Base-by-base conservation (phyloP, 2,113 vertebrate species). In the Jaculus jaculus region DNA sequence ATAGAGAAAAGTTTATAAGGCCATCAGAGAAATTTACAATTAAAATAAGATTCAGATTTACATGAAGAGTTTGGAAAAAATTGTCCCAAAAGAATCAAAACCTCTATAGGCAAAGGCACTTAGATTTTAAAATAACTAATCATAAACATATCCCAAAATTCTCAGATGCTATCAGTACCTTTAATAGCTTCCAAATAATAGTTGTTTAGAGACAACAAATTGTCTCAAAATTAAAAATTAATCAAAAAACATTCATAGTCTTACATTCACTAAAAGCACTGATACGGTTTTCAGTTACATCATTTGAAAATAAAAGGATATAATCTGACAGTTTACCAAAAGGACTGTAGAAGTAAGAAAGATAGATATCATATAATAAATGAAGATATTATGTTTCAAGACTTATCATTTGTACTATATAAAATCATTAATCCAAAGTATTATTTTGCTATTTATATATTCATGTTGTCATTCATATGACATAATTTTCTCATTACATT, bases 171-270 rank as follows among this genome's bases (percentile, higher is more conserved):
- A n/a, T 28, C 65, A 81, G 54, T 79, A 79, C 10, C 58, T 72
- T n/a, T 15, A 54, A 42, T 2, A 72, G 54, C 1, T n/a, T 20
- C 32, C 61, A 81, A 94, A 26, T 47, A 51, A 75, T 58, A 47
- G 5, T 54, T 71, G 13, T 5, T 30, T 66, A 12, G 54, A 20
- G n/a, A 78, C 26, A 24, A 71, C 30, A 37, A 75, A 77, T 18
- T 42, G 89, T 77, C 10, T 87, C 23, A 78, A 89, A 93, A 32
- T 89, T 84, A 65, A 82, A 92, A 79, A 34, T 63, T 32, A 47
- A 84, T 82, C n/a, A 73, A 84, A 88, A 85, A 61, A 78, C 60
- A 91, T 77, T 86, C 16, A 21, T 80, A 58, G 74, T 39, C 34
- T 85, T 85, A 2, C 30, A 51, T 91, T 89, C 87, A 23, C 34